These are phyloP conservation scores for Belonocnema kinseyi DNA, from an alignment of 1,140 invertebrate genomes.

Conservation along the genomic window DNA sequence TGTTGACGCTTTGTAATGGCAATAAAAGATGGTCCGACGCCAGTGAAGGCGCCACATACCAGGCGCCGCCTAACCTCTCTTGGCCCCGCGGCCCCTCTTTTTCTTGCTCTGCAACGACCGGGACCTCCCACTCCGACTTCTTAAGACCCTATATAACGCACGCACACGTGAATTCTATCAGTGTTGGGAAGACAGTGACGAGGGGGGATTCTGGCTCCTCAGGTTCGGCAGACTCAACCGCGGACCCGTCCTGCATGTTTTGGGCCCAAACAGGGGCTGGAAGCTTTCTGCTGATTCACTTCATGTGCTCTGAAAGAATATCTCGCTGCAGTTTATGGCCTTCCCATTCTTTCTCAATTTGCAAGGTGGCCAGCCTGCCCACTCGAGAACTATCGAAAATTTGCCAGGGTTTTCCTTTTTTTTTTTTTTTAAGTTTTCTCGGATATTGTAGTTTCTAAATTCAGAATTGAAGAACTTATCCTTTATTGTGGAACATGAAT, in stretches of 20 bases:
- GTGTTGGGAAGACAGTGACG: background rate
- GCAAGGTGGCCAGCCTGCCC: too few species aligned
- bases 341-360: too few species aligned
- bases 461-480: too few species aligned
- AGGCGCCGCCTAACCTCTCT: slow-evolving; percentile 66
- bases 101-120: slow-evolving; percentile 5
- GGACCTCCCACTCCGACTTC: background rate
- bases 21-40: slow-evolving; percentile 70
- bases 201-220: slow-evolving; percentile 4
- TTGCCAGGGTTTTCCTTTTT: too few species aligned
- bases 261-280: background rate
- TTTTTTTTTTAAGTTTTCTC: too few species aligned
- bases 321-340: background rate
- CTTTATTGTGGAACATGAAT: too few species aligned
- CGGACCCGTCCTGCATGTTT: background rate
- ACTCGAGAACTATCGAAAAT: too few species aligned
- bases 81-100: background rate
- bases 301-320: slow-evolving; percentile 10
- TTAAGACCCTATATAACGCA: background rate
- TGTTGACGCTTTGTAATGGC: slow-evolving; percentile 66
- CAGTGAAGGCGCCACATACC: slow-evolving; percentile 73
- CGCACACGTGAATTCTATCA: background rate
- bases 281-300: slow-evolving; percentile 18
- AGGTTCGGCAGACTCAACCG: slow-evolving; percentile 1
- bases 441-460: too few species aligned